Base-by-base conservation (phyloP, 2,888 invertebrate genomes). In the Sinohyriopsis cumingii region DNA sequence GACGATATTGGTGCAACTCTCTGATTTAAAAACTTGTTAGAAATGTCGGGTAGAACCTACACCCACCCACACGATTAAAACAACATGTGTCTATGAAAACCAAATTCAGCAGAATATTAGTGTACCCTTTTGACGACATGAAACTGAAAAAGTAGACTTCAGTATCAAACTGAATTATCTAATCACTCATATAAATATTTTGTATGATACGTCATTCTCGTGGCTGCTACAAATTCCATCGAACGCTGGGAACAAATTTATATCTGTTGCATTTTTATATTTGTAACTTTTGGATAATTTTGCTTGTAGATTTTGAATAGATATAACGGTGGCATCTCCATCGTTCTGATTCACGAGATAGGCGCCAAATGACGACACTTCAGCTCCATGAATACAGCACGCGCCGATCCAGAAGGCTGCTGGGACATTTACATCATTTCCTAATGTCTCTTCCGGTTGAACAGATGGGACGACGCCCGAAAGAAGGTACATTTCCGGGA, bases 391-490 rank as follows among this genome's bases (percentile, higher is more conserved):
- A n/a, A 84, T 79, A 68, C 86, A 86, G 65, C 86, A 86, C 12
- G 79, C 84, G 45, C 84, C 80, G 67, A 83, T 68, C 86, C 86
- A 86, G 61, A 85, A 78, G 57, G 84, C 69, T 62, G 80, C 79
- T 45, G 86, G 86, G 15, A 86, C 84, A 60, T 78, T 81, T 60
- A 86, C 82, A 64, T 82, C 81, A 72, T 84, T 83, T 59, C 85
- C 85, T 55, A 84, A 80, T 19, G 79, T 78, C 56, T 78, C 74
- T 55, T 76, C 68, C 4, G 78, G 79, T 12, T 68, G 64, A 18
- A 66, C 25, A 2, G 80, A 78, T 12, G 81, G 72, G 18, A 82
- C 78, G 5, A 80, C 75, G 9, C 81, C 81, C n/a, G 79, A 71
- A 28, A 80, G 56, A 15, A 81, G 63, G 59, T 80, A 77, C 25